Percentiles rank a stretch among this genome's conserved stretches.
phyloP scores from a whole-genome alignment of 2,888 invertebrate genomes.

The Oligia latruncula region DNA sequence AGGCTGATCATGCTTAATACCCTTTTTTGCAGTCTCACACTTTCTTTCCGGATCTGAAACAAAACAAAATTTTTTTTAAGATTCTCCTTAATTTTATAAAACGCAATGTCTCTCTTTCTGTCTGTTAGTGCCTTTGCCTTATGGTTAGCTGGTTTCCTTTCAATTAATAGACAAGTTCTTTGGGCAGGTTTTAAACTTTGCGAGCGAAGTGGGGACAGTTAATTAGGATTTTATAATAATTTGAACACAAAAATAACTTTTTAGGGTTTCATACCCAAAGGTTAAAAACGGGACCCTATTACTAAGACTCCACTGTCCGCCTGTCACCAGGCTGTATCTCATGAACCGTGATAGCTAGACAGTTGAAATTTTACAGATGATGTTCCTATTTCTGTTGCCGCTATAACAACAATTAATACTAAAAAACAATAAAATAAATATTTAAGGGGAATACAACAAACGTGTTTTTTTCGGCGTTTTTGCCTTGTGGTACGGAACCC shows the following conservation, averaged over 20 bases:
- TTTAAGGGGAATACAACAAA: no score
- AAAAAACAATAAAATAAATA: no score
- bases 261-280: not conserved
- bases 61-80: slow-evolving; percentile 14
- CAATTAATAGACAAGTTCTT: not conserved
- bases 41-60: slow-evolving; percentile 80
- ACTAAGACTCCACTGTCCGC: no score
- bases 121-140: not conserved
- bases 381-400: no score
- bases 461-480: no score
- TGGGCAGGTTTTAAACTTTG: not conserved
- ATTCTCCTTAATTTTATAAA: not conserved
- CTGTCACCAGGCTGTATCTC: no score
- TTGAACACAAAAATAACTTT: not conserved
- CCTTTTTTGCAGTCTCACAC: slow-evolving; percentile 58
- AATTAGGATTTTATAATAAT: not conserved
- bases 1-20: not conserved
- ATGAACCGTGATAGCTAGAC: no score
- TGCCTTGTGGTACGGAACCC: no score
- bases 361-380: no score
- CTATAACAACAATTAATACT: no score
- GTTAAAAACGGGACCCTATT: no score
- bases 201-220: not conserved
- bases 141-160: not conserved
- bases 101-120: not conserved